phyloP scores from a whole-genome alignment of 2,113 vertebrate species.

The Sterna hirundo region DNA sequence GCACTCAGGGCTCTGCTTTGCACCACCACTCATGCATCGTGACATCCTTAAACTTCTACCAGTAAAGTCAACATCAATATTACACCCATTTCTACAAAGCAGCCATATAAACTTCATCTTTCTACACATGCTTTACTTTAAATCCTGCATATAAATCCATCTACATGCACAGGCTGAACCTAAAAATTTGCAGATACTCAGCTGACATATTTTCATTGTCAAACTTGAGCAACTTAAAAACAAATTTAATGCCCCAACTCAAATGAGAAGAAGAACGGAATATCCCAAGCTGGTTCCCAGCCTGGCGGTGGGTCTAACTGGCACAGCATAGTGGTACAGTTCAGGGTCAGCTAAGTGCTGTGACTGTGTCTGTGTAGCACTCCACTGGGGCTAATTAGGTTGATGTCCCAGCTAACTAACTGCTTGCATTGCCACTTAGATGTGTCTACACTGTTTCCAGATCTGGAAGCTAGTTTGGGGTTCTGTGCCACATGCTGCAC shows the following conservation, averaged over 20 bases:
- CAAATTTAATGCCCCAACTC: slow-evolving; percentile 2
- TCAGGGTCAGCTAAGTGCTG: background rate
- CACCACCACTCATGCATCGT: slow-evolving; percentile 54
- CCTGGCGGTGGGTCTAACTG: background rate
- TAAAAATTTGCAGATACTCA: slow-evolving; percentile 31
- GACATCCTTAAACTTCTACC: slow-evolving; percentile 60
- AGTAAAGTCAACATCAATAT: slow-evolving; percentile 67
- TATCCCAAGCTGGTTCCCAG: background rate
- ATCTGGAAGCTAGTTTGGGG: background rate
- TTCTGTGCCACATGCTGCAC: fast-evolving
- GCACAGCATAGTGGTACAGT: background rate
- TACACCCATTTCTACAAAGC: slow-evolving; percentile 57
- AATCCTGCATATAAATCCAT: slow-evolving; percentile 63
- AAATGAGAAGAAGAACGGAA: background rate
- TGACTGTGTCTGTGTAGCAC: background rate
- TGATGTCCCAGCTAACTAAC: background rate
- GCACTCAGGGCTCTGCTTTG: slow-evolving; percentile 58
- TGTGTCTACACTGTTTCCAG: background rate
- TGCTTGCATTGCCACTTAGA: background rate
- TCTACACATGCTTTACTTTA: slow-evolving; percentile 51
- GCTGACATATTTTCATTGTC: slow-evolving; percentile 28
- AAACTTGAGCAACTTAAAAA: background rate
- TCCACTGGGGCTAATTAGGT: background rate
- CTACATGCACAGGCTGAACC: background rate
- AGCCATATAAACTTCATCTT: slow-evolving; percentile 57